Percentiles rank a stretch among this genome's conserved stretches.
Evolutionary conservation across 2,797 vertebrate genomes (phyloP).

Genomic region (Mus minutoides): DNA sequence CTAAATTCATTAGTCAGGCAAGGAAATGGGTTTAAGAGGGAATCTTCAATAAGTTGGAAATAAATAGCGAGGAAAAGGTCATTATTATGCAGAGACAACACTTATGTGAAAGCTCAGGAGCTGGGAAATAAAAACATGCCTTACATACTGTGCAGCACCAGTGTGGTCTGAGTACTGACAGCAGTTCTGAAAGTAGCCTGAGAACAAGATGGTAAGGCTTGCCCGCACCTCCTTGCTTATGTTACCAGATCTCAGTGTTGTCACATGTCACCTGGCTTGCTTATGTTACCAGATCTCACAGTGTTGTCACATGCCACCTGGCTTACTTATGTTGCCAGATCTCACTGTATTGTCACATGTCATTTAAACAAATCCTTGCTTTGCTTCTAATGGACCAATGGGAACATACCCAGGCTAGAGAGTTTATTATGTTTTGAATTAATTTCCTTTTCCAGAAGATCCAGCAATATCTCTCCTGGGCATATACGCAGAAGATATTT

Average conservation of each 20-base stretch:
- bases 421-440: background rate
- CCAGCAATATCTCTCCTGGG: no score
- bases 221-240: background rate
- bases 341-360: background rate
- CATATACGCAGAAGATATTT: no score
- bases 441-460: no score
- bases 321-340: background rate
- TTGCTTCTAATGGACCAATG: background rate
- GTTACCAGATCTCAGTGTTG: background rate
- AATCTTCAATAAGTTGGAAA: background rate
- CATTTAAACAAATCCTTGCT: background rate
- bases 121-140: background rate
- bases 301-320: background rate
- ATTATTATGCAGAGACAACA: background rate
- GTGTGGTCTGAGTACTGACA: background rate
- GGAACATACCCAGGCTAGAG: background rate
- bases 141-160: background rate
- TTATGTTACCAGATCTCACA: background rate
- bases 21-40: background rate
- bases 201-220: background rate
- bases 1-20: background rate
- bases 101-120: background rate
- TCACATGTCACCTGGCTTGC: background rate
- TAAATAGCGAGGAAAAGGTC: background rate
- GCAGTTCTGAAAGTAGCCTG: background rate